phyloP scores from a whole-genome alignment of 1,140 invertebrate genomes.

The Branchinecta lynchi region DNA sequence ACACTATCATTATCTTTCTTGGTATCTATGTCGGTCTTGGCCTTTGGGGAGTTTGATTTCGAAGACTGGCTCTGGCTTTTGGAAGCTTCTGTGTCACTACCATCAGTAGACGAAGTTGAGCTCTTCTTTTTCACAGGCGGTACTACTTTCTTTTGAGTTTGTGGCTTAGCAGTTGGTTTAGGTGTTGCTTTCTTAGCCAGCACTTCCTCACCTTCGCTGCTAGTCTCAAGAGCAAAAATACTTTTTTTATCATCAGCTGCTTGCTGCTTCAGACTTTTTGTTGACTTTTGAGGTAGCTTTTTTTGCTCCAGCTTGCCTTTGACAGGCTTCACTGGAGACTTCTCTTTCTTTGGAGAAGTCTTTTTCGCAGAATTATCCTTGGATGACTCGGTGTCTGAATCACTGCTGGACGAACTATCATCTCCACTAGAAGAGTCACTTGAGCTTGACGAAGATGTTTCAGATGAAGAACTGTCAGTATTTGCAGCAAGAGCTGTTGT shows the following conservation, averaged over 20 bases:
- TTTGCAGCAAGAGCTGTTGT: neutral
- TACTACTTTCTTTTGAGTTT: neutral
- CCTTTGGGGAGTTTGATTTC: neutral
- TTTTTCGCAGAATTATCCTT: constrained; percentile 7
- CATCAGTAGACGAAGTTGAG: neutral
- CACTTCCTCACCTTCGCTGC: constrained; percentile 2
- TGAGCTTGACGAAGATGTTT: neutral
- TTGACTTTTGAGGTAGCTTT: neutral
- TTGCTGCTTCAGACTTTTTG: constrained; percentile 8
- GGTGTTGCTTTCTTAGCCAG: neutral
- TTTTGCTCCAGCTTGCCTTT: constrained; percentile 17
- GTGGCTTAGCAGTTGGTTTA: neutral
- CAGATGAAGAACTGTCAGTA: constrained; percentile 1
- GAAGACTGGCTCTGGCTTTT: neutral
- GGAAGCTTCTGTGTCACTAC: neutral
- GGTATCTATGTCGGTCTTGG: neutral
- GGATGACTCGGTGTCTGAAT: constrained; percentile 17
- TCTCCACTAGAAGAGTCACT: neutral
- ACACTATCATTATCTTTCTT: neutral
- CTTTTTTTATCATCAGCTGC: constrained; percentile 13
- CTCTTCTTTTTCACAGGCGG: neutral
- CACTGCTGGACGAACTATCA: neutral
- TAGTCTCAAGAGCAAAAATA: neutral
- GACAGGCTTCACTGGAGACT: neutral
- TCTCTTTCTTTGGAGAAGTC: constrained; percentile 15